Evolutionary conservation across 1,140 invertebrate species (phyloP).

Genomic region (Eupristina koningsbergeri): DNA sequence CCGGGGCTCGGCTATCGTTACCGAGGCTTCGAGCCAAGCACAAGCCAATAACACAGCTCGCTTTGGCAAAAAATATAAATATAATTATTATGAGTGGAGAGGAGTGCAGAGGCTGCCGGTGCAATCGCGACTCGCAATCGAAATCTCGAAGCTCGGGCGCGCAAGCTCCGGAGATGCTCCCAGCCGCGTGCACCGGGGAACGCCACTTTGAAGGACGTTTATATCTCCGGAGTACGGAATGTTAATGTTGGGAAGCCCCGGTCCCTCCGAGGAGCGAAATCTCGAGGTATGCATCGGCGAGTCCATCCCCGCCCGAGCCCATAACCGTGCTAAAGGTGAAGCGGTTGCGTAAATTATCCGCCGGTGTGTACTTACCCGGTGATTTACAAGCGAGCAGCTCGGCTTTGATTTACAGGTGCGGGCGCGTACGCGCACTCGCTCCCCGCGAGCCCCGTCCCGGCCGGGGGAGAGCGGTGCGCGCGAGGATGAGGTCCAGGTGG

Average conservation of each 20-base stretch:
- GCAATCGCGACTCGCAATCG: neutral
- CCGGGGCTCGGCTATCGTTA: no score
- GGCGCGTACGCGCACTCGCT: slow-evolving; percentile 56
- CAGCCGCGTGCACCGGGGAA: neutral
- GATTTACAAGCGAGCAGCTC: slow-evolving; percentile 71
- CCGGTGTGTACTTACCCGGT: slow-evolving; percentile 70
- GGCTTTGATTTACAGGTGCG: slow-evolving; percentile 69
- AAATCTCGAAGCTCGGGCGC: slow-evolving; percentile 1
- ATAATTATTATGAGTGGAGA: slow-evolving; percentile 32
- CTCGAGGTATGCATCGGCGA: slow-evolving; percentile 11
- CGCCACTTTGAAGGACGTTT: slow-evolving; percentile 41
- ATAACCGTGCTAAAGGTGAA: slow-evolving; percentile 55
- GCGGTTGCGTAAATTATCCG: slow-evolving; percentile 71
- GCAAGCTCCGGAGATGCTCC: slow-evolving; percentile 7
- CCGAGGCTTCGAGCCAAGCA: no score
- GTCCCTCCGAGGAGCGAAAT: neutral
- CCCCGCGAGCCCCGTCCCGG: slow-evolving; percentile 4
- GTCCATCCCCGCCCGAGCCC: slow-evolving; percentile 3
- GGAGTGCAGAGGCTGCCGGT: neutral
- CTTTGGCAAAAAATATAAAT: neutral
- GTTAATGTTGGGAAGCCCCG: neutral
- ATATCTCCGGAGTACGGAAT: slow-evolving; percentile 32
- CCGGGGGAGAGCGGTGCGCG: neutral
- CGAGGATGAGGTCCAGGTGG: neutral
- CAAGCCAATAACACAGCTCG: neutral